These are phyloP conservation scores for Anabacerthia variegaticeps DNA, from an alignment of 2,797 vertebrate species.

Conservation along the genomic window DNA sequence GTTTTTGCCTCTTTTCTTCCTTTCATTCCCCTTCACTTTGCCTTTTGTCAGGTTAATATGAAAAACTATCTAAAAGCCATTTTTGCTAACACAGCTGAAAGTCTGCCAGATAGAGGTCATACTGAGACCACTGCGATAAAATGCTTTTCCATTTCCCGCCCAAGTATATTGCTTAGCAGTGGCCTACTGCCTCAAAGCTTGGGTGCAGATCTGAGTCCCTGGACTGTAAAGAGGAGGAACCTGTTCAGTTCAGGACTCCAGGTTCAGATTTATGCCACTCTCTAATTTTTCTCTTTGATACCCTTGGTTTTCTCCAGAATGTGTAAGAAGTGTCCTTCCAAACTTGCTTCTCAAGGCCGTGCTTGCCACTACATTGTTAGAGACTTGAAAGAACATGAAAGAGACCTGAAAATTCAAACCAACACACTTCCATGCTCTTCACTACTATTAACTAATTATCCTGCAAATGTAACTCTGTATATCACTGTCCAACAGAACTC, in stretches of 20 bases:
- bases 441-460: background rate
- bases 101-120: background rate
- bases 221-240: background rate
- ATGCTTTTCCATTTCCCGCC: background rate
- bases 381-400: background rate
- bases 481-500: background rate
- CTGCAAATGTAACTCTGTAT: background rate
- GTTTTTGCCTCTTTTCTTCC: background rate
- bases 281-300: background rate
- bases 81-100: background rate
- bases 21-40: background rate
- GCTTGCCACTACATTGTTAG: background rate
- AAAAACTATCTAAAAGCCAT: background rate
- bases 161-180: background rate
- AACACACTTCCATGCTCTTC: background rate
- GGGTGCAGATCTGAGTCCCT: background rate
- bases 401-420: background rate
- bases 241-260: background rate
- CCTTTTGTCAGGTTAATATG: background rate
- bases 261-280: background rate
- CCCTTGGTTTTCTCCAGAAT: background rate
- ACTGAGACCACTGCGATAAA: slow-evolving; percentile 22
- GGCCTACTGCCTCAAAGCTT: background rate
- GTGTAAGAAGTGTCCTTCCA: background rate
- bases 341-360: background rate